phyloP scores from a whole-genome alignment of 2,797 vertebrate genomes.

The Adrianichthys oophorus region DNA sequence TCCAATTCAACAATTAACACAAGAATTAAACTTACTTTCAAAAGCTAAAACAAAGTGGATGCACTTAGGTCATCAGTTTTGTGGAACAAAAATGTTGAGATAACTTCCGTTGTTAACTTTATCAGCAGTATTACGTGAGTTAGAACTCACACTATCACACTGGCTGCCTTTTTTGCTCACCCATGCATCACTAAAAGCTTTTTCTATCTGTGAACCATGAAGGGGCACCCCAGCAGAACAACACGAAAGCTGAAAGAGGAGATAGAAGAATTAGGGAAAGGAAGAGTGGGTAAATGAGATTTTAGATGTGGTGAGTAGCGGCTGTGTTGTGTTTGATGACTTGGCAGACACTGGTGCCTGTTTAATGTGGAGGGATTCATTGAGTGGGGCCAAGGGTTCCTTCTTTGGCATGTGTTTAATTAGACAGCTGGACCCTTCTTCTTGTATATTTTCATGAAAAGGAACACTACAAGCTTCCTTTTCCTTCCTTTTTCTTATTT shows the following conservation, averaged over 20 bases:
- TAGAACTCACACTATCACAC: too few relatives aligned
- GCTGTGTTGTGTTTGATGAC: conserved; percentile 53
- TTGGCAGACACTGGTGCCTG: conserved; percentile 74
- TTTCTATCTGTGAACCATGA: conserved; percentile 27
- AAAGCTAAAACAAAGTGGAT: too few relatives aligned
- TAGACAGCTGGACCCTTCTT: conserved; percentile 60
- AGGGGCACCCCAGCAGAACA: conserved; percentile 40
- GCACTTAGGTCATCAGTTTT: too few relatives aligned
- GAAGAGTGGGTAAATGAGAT: conserved; percentile 32
- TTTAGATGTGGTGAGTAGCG: conserved; percentile 41
- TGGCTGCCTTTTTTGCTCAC: not conserved
- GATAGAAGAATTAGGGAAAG: conserved; percentile 33
- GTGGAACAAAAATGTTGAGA: too few relatives aligned
- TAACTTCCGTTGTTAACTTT: too few relatives aligned
- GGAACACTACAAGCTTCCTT: conserved; percentile 47
- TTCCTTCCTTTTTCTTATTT: conserved; percentile 4
- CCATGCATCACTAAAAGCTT: conserved; percentile 31
- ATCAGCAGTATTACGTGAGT: too few relatives aligned
- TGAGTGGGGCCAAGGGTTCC: conserved; percentile 61
- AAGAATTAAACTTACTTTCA: too few relatives aligned
- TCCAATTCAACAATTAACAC: too few relatives aligned
- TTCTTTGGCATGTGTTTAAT: conserved; percentile 62
- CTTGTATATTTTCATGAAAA: conserved; percentile 59
- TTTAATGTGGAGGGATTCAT: conserved; percentile 74
- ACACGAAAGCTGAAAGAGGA: conserved; percentile 36